Percentiles rank a stretch among this genome's conserved stretches.
Conservation (phyloP, 2,113 vertebrate genomes). For the Xiphophorus hellerii region DNA sequence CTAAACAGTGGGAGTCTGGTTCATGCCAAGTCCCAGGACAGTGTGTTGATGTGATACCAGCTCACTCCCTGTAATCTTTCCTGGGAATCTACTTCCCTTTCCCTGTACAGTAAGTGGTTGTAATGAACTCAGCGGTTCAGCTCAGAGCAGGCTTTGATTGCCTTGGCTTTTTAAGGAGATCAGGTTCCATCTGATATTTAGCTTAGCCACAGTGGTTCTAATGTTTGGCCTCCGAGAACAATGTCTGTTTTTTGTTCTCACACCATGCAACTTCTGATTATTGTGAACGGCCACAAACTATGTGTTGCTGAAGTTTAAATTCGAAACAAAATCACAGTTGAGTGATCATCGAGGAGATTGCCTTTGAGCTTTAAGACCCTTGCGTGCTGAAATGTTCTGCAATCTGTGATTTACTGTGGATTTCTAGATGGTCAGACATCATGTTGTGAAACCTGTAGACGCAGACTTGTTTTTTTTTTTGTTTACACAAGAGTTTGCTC, state of each 20-base stretch:
- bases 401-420: no score
- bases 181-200: slow-evolving; percentile 57
- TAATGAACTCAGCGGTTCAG: slow-evolving; percentile 61
- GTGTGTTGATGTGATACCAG: slow-evolving; percentile 48
- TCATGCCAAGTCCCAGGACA: slow-evolving; percentile 32
- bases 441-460: slow-evolving; percentile 13
- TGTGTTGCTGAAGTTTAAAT: not conserved
- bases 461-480: slow-evolving; percentile 10
- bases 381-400: no score
- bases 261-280: not conserved
- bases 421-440: slow-evolving; percentile 10
- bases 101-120: slow-evolving; percentile 55
- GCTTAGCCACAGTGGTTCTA: slow-evolving; percentile 40
- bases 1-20: slow-evolving; percentile 13
- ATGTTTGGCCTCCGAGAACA: slow-evolving; percentile 42
- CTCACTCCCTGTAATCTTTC: slow-evolving; percentile 50
- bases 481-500: slow-evolving; percentile 50
- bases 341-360: not conserved
- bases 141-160: slow-evolving; percentile 54
- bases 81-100: slow-evolving; percentile 52
- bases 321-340: not conserved
- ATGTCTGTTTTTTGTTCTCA: slow-evolving; percentile 9
- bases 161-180: slow-evolving; percentile 58
- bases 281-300: slow-evolving; percentile 1
- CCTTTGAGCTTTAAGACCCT: not conserved